These are phyloP conservation scores for Pemphredon lugubris DNA, from an alignment of 2,888 invertebrate genomes.

Conservation along the genomic window DNA sequence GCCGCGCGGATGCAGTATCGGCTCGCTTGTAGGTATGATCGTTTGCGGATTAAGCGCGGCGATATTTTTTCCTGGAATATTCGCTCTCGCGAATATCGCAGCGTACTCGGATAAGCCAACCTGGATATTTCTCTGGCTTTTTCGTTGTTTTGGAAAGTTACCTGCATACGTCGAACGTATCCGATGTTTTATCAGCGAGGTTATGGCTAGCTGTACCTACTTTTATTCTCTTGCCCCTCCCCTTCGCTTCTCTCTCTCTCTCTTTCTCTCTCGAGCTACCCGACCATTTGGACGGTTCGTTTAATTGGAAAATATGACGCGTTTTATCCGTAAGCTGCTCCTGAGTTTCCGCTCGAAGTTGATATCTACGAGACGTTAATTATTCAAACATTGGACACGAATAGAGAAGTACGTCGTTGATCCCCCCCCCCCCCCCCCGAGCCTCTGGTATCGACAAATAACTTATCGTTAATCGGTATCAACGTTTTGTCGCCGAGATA, in stretches of 20 bases:
- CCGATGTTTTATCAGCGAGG: conserved; percentile 65
- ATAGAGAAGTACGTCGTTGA: no score
- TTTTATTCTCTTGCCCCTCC: conserved; percentile 1
- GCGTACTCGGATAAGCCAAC: conserved; percentile 59
- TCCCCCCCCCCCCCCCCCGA: no score
- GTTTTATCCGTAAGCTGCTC: no score
- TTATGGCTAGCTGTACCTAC: conserved; percentile 26
- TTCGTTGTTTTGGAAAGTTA: conserved; percentile 64
- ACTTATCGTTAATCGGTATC: no score
- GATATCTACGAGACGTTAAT: no score
- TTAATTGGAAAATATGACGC: neutral
- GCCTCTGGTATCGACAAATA: no score
- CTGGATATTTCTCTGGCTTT: conserved; percentile 60
- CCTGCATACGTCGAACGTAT: conserved; percentile 59
- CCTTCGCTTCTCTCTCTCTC: conserved; percentile 4
- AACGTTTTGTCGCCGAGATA: no score
- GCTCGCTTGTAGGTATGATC: conserved; percentile 51
- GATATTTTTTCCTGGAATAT: conserved; percentile 64
- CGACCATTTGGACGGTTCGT: neutral
- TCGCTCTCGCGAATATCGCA: conserved; percentile 57
- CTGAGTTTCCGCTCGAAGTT: no score
- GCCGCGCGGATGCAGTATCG: conserved; percentile 32
- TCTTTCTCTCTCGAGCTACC: conserved; percentile 8
- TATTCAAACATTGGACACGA: no score
- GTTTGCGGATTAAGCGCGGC: conserved; percentile 60